Base-by-base conservation (phyloP, 2,113 vertebrate species). In the Myotis davidii region DNA sequence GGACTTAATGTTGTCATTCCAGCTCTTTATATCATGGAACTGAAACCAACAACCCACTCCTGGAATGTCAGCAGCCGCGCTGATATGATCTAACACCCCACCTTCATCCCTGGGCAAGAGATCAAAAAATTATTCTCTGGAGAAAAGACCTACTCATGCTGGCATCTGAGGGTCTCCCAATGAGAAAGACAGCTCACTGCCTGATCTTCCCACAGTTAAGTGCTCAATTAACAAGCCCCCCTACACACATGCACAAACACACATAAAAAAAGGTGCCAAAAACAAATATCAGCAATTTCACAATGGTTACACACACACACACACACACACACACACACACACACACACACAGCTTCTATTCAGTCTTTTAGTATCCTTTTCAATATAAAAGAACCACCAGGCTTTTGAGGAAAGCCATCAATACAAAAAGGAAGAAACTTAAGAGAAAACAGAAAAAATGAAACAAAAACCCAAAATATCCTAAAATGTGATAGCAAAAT, bases 61-160 rank as follows among this genome's bases (percentile, higher is more conserved):
- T 23, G 48, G 48, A 79, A 67, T 48, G 20, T 37, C 7, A 88
- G 16, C 3, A 83, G 45, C 27, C 85, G 64, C 73, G 13, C 45
- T 81, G 67, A 27, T 4, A 48, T n/a, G 50, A 34, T 69, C 82
- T 90, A 50, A 93, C 0, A 94, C 9, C 32, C 59, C 17, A 69
- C 29, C 45, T 90, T 48, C 34, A 73, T 65, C 13, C 84, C n/a
- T 18, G 79, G 64, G 32, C 4, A 91, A 23, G 37, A 89, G 5
- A 92, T 2, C n/a, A 87, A 88, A 87, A 64, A 69, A 50, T 34
- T 16, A 93, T 73, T 78, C 70, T 94, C 72, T 93, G 20, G 52
- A 93, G 69, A 85, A 85, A 86, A 89, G 65, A 91, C 9, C 32
- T 54, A 81, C 37, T 76, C 16, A 64, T 17, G 16, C 39, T 74